Evolutionary conservation across 2,797 vertebrate species (phyloP).

Genomic region (Pantherophis alleghaniensis): DNA sequence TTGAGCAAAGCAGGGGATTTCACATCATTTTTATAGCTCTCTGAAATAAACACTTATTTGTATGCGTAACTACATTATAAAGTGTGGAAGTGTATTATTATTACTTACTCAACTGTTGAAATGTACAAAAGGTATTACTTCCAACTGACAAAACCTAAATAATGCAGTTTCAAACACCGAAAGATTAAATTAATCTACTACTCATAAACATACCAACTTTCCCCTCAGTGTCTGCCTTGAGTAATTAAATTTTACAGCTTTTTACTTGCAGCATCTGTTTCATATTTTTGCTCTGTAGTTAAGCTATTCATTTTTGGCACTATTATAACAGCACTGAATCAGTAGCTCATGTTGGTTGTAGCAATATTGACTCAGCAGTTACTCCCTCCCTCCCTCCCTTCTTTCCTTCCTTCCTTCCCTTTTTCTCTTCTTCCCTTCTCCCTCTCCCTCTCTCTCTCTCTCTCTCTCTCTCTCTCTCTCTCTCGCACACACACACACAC

Average conservation of each 20-base stretch:
- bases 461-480: neutral
- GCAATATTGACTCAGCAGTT: constrained; percentile 48
- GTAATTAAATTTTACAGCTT: constrained; percentile 63
- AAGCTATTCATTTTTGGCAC: constrained; percentile 57
- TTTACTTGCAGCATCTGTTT: constrained; percentile 64
- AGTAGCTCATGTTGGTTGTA: constrained; percentile 56
- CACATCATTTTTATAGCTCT: neutral
- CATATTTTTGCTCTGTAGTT: constrained; percentile 59
- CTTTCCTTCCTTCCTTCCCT: fast-evolving
- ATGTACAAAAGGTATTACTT: constrained; percentile 1
- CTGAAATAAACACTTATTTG: constrained; percentile 1
- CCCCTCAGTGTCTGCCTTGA: constrained; percentile 39
- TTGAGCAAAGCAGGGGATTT: constrained; percentile 7
- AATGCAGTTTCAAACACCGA: constrained; percentile 52
- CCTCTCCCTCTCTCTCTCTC: fast-evolving
- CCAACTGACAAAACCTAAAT: constrained; percentile 36
- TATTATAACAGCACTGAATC: constrained; percentile 50
- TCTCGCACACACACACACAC: too few species aligned
- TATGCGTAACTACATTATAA: constrained; percentile 5
- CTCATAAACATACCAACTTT: constrained; percentile 44
- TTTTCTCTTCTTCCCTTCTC: neutral
- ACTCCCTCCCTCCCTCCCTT: constrained; percentile 30
- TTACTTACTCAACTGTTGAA: neutral
- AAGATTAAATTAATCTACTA: constrained; percentile 58
- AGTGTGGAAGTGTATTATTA: neutral